Base-by-base conservation (phyloP, 2,888 invertebrate species). In the Hoplodrina blanda region DNA sequence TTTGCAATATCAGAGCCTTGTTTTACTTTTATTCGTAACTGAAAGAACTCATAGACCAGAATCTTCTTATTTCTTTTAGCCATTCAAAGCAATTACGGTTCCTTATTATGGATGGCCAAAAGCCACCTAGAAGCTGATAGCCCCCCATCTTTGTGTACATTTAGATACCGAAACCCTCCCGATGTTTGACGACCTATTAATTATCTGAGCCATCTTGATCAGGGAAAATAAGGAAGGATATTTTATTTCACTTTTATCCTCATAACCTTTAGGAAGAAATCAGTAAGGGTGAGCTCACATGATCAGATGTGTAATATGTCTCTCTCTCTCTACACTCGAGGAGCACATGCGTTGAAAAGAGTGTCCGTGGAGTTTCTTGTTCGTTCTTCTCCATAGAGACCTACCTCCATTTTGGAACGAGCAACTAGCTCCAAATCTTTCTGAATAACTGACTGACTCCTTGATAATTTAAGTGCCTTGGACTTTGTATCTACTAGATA, bases 231-330 rank as follows among this genome's bases (percentile, higher is more conserved):
- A 60, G 59, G 75, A 67, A 49, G 41, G 54, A 62, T 80, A 76
- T 78, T 78, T 76, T 76, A 80, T 77, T 80, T 77, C 80, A 69
- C 76, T 76, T 80, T 80, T 80, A 63, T 64, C 62, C 63, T 57
- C 50, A 55, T 55, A 62, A 62, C 59, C 46, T 80, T 67, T 46
- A n/a, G 15, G 10, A 74, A 10, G 20, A 50, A 30, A 59, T 67
- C 6, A 46, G 13, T 62, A 33, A 67, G 46, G 65, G 52, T 73
- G 15, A 8, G 64, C 61, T 25, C 19, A 63, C n/a, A 50, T 71
- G 25, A 41, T 8, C 6, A 2, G 30, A 56, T 11, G 2, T 8
- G 20, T 61, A 25, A 7, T 37, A 19, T 11, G 8, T 20, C 4
- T 52, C 10, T 52, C 17, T n/a, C n/a, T n/a, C n/a, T n/a, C 25